A percentile compares a stretch with the other conserved stretches of the same genome.
phyloP scores from a whole-genome alignment of 2,797 vertebrate genomes.

The Anabacerthia variegaticeps region DNA sequence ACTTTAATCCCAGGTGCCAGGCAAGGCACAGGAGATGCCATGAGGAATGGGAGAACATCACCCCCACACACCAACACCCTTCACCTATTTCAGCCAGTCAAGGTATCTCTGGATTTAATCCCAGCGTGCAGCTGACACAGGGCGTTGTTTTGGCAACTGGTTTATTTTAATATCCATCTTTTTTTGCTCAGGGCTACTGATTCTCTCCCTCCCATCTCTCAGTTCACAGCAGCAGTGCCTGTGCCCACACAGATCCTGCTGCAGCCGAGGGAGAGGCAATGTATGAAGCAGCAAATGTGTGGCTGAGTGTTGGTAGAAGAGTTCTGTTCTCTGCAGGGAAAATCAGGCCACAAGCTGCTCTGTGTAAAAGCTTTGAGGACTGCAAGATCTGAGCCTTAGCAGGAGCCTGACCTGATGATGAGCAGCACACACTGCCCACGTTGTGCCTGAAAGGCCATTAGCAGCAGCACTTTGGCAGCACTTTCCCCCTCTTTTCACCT shows the following conservation, averaged over 20 bases:
- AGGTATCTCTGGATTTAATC: neutral
- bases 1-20: neutral
- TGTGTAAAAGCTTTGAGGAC: conserved; percentile 21
- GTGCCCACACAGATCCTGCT: conserved; percentile 32
- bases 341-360: conserved; percentile 65
- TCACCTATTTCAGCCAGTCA: neutral
- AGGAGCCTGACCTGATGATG: conserved; percentile 1
- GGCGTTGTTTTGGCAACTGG: neutral
- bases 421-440: conserved; percentile 21
- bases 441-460: conserved; percentile 9
- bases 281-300: neutral
- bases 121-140: neutral
- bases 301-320: conserved; percentile 9
- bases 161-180: neutral
- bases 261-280: neutral
- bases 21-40: neutral
- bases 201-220: neutral
- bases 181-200: conserved; percentile 7
- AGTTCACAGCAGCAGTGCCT: neutral
- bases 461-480: neutral
- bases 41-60: fast-evolving
- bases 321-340: conserved; percentile 47
- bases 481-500: neutral
- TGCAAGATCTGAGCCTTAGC: conserved; percentile 9
- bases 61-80: neutral